Conservation (phyloP, 2,888 invertebrate genomes). For the Drosophila infuscata region DNA sequence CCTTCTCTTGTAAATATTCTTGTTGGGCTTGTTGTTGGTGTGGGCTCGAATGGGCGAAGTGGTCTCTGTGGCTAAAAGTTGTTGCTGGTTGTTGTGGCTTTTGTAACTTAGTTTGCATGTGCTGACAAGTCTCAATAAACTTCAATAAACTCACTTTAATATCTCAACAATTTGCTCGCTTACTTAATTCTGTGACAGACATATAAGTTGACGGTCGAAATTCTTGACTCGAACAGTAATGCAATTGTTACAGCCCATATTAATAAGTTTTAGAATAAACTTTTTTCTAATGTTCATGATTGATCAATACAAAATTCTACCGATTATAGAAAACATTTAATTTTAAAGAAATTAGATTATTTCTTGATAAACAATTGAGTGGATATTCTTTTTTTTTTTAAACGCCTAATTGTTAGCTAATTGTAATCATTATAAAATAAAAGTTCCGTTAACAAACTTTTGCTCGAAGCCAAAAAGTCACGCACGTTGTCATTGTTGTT, state of each 20-base stretch:
- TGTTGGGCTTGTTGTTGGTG: conserved; percentile 4
- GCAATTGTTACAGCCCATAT: not conserved
- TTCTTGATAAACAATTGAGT: not conserved
- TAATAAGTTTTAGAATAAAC: not conserved
- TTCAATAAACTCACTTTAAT: conserved; percentile 76
- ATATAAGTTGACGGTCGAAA: not conserved
- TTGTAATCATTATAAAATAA: conserved; percentile 45
- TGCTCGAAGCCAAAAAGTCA: conserved; percentile 50
- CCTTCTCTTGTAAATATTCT: conserved; percentile 9
- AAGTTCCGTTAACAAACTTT: conserved; percentile 35
- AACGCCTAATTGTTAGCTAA: conserved; percentile 8
- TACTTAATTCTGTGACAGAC: conserved; percentile 24
- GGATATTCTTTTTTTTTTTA: not conserved
- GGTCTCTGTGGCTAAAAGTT: conserved; percentile 29
- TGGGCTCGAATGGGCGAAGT: conserved; percentile 7
- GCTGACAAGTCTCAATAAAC: conserved; percentile 79
- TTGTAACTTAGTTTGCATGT: conserved; percentile 65
- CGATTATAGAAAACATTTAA: not conserved
- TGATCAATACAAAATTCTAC: not conserved
- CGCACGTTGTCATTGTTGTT: conserved; percentile 47
- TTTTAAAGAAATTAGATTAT: not conserved
- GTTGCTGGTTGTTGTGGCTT: conserved; percentile 46
- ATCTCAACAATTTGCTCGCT: conserved; percentile 54
- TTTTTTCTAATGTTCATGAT: not conserved
- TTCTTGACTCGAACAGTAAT: not conserved